Evolutionary conservation across 2,113 vertebrate species (phyloP).

Genomic region (Grammatotria lemairii): DNA sequence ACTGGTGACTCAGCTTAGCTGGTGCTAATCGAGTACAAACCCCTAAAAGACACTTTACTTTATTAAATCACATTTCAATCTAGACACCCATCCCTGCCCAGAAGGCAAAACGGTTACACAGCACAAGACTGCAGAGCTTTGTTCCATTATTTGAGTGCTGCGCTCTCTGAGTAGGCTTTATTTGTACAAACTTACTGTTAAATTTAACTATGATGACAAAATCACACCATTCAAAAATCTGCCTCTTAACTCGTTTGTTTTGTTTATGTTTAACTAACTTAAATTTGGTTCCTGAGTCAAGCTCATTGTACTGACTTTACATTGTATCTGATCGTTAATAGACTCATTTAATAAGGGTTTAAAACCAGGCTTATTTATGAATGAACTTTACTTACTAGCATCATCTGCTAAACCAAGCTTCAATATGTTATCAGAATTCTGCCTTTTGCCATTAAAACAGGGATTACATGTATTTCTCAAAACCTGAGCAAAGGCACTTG

Average conservation of each 20-base stretch:
- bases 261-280: neutral
- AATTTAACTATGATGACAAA: neutral
- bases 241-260: neutral
- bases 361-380: neutral
- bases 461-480: neutral
- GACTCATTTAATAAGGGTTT: neutral
- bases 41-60: neutral
- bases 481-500: neutral
- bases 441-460: neutral
- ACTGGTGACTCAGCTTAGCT: constrained; percentile 10
- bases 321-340: neutral
- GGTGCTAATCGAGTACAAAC: neutral
- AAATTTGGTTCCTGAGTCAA: neutral
- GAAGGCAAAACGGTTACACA: neutral
- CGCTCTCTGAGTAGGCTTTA: neutral
- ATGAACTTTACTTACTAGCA: neutral
- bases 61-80: neutral
- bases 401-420: neutral
- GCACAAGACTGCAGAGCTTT: neutral
- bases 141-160: neutral
- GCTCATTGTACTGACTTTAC: neutral
- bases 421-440: neutral
- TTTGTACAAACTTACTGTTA: neutral
- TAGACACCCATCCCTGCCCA: neutral
- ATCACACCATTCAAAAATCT: neutral